These are phyloP conservation scores for Oscheius sp. DNA, from an alignment of 2,888 invertebrate genomes.

Conservation along the genomic window DNA sequence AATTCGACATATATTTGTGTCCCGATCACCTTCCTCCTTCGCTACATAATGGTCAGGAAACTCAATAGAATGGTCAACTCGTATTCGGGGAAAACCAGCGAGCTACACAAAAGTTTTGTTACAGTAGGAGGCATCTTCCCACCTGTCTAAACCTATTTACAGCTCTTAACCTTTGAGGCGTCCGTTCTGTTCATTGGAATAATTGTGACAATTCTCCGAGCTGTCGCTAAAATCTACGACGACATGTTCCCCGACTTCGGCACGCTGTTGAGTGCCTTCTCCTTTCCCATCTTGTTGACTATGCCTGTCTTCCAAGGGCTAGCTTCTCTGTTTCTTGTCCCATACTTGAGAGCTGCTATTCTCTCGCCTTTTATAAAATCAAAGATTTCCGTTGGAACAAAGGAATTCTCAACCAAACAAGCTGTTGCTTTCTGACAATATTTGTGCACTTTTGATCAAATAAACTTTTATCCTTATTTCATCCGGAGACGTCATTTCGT, in stretches of 20 bases:
- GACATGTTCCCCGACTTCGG: not conserved
- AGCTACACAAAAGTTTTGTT: not conserved
- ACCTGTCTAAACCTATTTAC: not conserved
- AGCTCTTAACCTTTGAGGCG: not conserved
- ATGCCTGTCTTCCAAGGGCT: not conserved
- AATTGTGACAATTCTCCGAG: not conserved
- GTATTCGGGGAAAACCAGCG: not conserved
- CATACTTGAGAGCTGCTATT: not conserved
- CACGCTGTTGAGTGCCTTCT: not conserved
- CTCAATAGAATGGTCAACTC: slow-evolving; percentile 1
- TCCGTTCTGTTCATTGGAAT: not conserved
- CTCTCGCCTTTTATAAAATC: not conserved
- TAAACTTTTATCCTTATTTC: too few species aligned
- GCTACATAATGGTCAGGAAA: slow-evolving; percentile 1
- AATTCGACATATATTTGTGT: not conserved
- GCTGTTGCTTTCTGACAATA: too few species aligned
- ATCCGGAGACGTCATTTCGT: too few species aligned
- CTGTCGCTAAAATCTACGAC: not conserved
- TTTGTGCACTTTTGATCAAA: too few species aligned
- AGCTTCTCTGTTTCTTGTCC: not conserved
- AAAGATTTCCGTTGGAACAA: too few species aligned
- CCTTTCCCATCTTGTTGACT: not conserved
- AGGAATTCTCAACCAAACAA: too few species aligned
- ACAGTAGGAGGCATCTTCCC: not conserved
- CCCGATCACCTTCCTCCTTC: not conserved